Evolutionary conservation across 2,888 invertebrate genomes (phyloP), one percentile per base, ranked within the genome.

Genomic region (Meteorus colon): DNA sequence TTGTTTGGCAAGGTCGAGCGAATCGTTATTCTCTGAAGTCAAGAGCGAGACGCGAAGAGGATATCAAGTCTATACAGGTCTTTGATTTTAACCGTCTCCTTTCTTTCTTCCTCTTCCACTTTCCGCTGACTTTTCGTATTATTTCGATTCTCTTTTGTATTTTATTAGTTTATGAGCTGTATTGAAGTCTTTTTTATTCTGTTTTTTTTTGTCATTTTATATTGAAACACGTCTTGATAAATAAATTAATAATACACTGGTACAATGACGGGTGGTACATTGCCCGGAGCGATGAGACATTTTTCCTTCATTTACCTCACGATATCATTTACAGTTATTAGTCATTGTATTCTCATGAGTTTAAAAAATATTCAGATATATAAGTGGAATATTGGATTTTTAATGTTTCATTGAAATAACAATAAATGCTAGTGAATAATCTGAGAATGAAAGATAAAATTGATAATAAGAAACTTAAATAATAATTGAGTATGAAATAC

Each of bases 1-100:
- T 84, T 82, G 84, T 86, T 84, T 83, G 84, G 84, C 84, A 83
- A 85, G 85, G 82, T 82, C 84, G 81, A 85, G 81, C 80, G 83
- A 84, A 86, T 86, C 85, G 83, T 85, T 86, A 85, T 84, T 85
- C 84, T 82, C 85, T 78, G 76, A 80, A 55, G 83, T 76, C 75
- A 77, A 80, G 74, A 74, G 76, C 75, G 78, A 81, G 80, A 78
- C 78, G 75, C 76, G 80, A 41, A 80, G 80, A 80, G 73, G 67
- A 55, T 60, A 60, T 62, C 60, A 63, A 65, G 62, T 69, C 63
- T 63, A 27, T 67, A 55, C 24, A 55, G 71, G 71, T 79, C 84
- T 85, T 85, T 85, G 85, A 84, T 84, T 85, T 85, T 79, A 41
- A 84, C 84, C 86, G 83, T 79, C 74, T 74, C 65, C 74, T 68